phyloP scores from a whole-genome alignment of 2,113 vertebrate genomes.

The Todiramphus chloris region DNA sequence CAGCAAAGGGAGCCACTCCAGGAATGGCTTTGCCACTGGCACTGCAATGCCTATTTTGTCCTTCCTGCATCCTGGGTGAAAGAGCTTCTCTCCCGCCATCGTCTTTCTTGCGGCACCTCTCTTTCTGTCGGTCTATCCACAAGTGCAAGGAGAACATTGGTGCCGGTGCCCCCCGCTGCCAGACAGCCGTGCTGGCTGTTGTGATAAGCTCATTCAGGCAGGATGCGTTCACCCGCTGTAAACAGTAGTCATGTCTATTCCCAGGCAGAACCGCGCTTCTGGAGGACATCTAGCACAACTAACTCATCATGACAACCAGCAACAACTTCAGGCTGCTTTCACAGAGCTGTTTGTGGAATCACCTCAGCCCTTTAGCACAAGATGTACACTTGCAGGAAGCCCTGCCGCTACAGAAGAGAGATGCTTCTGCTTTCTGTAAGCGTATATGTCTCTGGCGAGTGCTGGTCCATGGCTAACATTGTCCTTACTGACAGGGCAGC shows the following conservation, averaged over 20 bases:
- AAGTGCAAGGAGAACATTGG: background rate
- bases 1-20: background rate
- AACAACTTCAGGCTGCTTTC: constrained; percentile 57
- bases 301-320: constrained; percentile 56
- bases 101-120: background rate
- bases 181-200: background rate
- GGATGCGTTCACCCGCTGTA: background rate
- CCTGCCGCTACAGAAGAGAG: background rate
- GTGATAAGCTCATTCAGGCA: background rate
- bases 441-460: background rate
- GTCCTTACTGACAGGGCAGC: background rate
- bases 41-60: background rate
- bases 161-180: background rate
- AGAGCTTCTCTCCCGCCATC: background rate
- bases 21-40: background rate
- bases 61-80: background rate
- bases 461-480: background rate
- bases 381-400: background rate
- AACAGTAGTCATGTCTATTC: constrained; percentile 23
- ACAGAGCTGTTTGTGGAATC: constrained; percentile 29
- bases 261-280: background rate
- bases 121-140: background rate
- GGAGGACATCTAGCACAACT: constrained; percentile 54
- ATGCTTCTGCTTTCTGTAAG: background rate
- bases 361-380: constrained; percentile 27